Percentiles rank a stretch among this genome's conserved stretches.
Evolutionary conservation across 2,113 vertebrate species (phyloP).

Genomic region (Trochalopteron elliotii): DNA sequence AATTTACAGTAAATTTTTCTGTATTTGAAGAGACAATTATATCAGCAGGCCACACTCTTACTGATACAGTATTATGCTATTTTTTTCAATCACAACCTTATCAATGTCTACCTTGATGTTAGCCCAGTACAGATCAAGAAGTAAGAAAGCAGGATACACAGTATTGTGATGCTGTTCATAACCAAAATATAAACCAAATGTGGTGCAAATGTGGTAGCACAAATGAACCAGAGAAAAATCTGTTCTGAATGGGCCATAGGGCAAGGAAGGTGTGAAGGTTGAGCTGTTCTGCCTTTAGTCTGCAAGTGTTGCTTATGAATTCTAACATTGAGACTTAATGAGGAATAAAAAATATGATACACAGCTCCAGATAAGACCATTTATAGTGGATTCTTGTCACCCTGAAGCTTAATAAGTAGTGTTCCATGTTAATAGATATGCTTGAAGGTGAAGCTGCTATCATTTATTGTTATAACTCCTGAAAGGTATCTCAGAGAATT

Average conservation of each 20-base stretch:
- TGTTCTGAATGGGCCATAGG: neutral
- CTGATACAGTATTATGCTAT: neutral
- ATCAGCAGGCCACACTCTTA: neutral
- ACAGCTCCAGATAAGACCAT: neutral
- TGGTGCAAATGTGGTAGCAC: neutral
- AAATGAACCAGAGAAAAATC: neutral
- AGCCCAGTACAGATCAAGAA: neutral
- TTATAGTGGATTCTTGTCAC: neutral
- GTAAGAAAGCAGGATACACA: neutral
- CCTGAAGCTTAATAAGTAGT: neutral
- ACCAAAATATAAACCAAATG: neutral
- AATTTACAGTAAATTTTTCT: neutral
- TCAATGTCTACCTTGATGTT: neutral
- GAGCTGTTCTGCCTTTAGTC: neutral
- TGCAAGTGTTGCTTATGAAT: neutral
- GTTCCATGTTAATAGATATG: neutral
- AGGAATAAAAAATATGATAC: neutral
- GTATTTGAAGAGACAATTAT: neutral
- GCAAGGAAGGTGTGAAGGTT: neutral
- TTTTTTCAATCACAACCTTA: neutral
- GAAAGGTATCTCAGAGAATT: neutral
- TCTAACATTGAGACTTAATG: neutral
- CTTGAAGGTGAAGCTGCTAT: neutral
- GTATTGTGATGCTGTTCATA: neutral
- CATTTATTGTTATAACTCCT: neutral